Conservation (phyloP, 2,113 vertebrate genomes). For the Mellivora capensis region DNA sequence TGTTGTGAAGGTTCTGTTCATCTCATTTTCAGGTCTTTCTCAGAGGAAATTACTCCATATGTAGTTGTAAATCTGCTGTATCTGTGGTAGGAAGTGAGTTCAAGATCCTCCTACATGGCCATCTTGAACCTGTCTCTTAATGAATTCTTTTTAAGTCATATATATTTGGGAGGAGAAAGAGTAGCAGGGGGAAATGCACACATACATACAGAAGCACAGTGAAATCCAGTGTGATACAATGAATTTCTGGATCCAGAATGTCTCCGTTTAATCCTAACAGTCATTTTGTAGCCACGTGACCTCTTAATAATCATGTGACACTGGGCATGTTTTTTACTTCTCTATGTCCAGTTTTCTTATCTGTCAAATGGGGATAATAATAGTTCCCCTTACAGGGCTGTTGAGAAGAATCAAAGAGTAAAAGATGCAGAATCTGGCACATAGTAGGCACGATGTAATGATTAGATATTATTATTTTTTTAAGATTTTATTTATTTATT, state of each 20-base stretch:
- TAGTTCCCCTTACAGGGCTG: background rate
- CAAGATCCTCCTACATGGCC: background rate
- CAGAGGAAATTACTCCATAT: background rate
- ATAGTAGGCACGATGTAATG: background rate
- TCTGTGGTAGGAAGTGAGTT: background rate
- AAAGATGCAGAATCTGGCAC: background rate
- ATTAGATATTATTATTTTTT: background rate
- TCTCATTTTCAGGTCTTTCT: background rate
- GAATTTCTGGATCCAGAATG: background rate
- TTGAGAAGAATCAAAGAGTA: background rate
- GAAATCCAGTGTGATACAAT: background rate
- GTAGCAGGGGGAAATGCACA: background rate
- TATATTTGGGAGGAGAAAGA: background rate
- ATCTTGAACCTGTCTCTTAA: background rate
- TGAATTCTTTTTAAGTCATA: background rate
- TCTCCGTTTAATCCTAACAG: background rate
- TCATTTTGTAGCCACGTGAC: background rate
- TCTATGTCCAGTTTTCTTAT: background rate
- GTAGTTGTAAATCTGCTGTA: background rate
- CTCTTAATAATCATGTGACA: background rate
- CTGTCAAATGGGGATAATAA: background rate
- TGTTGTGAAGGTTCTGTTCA: background rate
- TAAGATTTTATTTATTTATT: too few species aligned
- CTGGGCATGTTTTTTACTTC: background rate
- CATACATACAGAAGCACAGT: background rate